These are phyloP conservation scores for Tillus elongatus DNA, from an alignment of 2,888 invertebrate species.

Conservation along the genomic window DNA sequence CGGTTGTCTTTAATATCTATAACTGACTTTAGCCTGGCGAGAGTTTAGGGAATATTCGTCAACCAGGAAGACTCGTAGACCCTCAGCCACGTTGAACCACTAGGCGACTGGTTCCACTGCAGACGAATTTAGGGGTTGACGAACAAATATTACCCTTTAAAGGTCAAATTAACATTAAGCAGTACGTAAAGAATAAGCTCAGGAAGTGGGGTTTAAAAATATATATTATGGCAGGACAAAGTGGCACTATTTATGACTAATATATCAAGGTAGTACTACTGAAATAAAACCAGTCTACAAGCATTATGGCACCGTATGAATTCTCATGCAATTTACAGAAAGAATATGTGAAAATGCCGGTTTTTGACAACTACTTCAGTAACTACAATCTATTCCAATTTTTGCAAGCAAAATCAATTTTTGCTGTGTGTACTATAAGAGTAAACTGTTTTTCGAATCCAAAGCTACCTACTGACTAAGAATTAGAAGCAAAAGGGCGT, in stretches of 20 bases:
- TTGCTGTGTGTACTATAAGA: background rate
- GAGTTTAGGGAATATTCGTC: too few species aligned
- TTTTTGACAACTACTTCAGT: conserved; percentile 3
- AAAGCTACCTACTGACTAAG: background rate
- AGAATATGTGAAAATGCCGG: too few species aligned
- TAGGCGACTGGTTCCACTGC: background rate
- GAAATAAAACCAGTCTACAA: conserved; percentile 2
- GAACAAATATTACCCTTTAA: conserved; percentile 1
- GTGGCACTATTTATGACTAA: background rate
- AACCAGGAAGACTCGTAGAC: too few species aligned
- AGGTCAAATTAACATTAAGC: background rate
- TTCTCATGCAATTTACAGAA: background rate
- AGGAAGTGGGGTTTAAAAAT: conserved; percentile 2
- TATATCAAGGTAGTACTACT: conserved; percentile 1
- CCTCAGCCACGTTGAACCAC: too few species aligned
- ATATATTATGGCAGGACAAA: background rate
- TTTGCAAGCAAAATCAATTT: background rate
- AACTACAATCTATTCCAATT: background rate
- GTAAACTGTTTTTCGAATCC: background rate
- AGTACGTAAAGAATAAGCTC: background rate
- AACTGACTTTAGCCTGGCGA: too few species aligned
- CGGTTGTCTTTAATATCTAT: too few species aligned
- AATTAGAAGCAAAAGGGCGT: background rate
- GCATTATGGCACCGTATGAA: background rate
- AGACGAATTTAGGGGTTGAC: background rate